These are phyloP conservation scores for Malurus melanocephalus DNA, from an alignment of 2,113 vertebrate species.

Conservation along the genomic window DNA sequence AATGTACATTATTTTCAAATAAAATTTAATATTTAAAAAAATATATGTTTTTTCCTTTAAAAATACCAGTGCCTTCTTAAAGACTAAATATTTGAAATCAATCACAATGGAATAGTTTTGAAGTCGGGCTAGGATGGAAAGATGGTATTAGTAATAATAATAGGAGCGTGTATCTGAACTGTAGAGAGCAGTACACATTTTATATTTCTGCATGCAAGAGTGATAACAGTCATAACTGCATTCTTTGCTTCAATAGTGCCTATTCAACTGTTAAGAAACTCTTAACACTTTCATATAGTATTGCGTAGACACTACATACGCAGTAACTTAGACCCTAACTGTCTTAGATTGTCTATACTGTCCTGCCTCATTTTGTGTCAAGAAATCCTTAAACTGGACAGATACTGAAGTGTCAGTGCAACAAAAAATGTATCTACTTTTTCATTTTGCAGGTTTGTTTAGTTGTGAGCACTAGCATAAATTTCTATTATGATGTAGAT, in stretches of 20 bases:
- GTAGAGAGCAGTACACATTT: background rate
- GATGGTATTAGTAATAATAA: background rate
- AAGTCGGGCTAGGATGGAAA: conserved; percentile 5
- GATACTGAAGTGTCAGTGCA: background rate
- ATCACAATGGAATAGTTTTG: background rate
- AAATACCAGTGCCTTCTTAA: background rate
- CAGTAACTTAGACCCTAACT: background rate
- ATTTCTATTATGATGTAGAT: background rate
- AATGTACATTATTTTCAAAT: conserved; percentile 38
- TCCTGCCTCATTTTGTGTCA: background rate
- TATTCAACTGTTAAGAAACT: background rate
- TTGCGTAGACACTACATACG: background rate
- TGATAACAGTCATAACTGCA: background rate
- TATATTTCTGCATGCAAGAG: background rate
- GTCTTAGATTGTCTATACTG: background rate
- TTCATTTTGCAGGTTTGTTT: background rate
- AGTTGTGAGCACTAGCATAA: background rate
- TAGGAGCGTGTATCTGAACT: background rate
- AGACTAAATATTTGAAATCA: background rate
- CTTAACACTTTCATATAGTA: background rate
- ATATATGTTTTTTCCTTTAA: background rate
- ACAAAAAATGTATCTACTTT: background rate
- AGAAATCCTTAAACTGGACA: background rate
- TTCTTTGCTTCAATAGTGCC: background rate
- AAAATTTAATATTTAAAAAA: background rate